These are phyloP conservation scores for Platorchestia sp. DNA, from an alignment of 1,140 invertebrate species.

Conservation along the genomic window DNA sequence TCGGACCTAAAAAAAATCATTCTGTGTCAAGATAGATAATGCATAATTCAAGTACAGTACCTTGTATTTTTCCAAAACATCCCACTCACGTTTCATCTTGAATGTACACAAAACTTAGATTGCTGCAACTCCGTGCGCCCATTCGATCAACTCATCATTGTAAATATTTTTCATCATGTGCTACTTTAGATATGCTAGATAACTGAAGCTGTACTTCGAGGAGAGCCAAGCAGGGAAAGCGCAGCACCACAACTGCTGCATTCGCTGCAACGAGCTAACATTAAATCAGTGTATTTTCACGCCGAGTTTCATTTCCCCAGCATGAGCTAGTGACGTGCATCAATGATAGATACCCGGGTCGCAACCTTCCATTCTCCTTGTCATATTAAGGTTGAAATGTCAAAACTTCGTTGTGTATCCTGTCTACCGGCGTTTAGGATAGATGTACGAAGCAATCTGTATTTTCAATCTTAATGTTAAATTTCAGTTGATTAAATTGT, in stretches of 20 bases:
- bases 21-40: background rate
- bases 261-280: background rate
- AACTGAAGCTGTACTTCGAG: background rate
- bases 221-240: background rate
- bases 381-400: too few relatives aligned
- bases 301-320: background rate
- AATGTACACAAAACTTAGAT: background rate
- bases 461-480: too few relatives aligned
- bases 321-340: too few relatives aligned
- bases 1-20: background rate
- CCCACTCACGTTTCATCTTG: background rate
- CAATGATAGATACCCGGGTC: too few relatives aligned
- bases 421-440: too few relatives aligned
- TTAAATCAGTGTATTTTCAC: background rate
- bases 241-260: background rate
- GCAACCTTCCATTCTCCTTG: too few relatives aligned
- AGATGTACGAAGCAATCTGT: too few relatives aligned
- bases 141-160: slow-evolving; percentile 28
- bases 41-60: background rate
- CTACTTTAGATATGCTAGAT: slow-evolving; percentile 10
- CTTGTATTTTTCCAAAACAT: background rate
- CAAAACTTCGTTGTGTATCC: too few relatives aligned
- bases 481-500: too few relatives aligned
- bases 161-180: slow-evolving; percentile 23
- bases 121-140: background rate